These are phyloP conservation scores for Lophotriccus pileatus DNA, from an alignment of 2,797 vertebrate species.

Conservation along the genomic window DNA sequence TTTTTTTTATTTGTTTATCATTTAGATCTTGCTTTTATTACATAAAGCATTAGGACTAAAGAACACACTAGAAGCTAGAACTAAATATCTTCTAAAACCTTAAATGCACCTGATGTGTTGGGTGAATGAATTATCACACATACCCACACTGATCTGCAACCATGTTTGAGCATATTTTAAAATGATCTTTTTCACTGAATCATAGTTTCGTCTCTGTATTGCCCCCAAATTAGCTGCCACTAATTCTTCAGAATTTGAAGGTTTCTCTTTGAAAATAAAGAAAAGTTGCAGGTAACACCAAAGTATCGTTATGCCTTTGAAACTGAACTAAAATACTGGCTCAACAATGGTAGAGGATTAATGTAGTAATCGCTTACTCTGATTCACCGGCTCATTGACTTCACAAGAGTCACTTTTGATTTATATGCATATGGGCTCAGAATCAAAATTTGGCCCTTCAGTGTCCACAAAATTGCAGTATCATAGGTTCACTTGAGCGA, in stretches of 20 bases:
- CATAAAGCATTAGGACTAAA: background rate
- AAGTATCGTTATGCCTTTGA: background rate
- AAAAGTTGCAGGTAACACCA: background rate
- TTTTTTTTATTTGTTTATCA: background rate
- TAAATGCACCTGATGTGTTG: background rate
- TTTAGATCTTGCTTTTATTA: background rate
- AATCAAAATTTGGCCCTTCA: background rate
- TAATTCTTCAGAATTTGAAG: background rate
- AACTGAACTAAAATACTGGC: background rate
- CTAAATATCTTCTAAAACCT: background rate
- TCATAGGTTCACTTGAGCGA: background rate
- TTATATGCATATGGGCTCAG: background rate
- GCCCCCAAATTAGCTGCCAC: background rate
- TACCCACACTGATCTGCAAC: background rate
- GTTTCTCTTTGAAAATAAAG: background rate
- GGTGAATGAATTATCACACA: rapidly evolving
- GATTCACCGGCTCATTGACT: background rate
- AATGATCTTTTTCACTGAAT: background rate
- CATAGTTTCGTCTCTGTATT: background rate
- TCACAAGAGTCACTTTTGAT: background rate
- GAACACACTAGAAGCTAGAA: background rate
- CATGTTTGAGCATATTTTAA: background rate
- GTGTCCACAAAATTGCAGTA: background rate
- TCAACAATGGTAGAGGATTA: background rate
- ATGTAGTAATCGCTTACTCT: background rate